Evolutionary conservation across 2,113 vertebrate genomes (phyloP), one percentile per base, ranked within the genome.

Genomic region (Lutjanus erythropterus): DNA sequence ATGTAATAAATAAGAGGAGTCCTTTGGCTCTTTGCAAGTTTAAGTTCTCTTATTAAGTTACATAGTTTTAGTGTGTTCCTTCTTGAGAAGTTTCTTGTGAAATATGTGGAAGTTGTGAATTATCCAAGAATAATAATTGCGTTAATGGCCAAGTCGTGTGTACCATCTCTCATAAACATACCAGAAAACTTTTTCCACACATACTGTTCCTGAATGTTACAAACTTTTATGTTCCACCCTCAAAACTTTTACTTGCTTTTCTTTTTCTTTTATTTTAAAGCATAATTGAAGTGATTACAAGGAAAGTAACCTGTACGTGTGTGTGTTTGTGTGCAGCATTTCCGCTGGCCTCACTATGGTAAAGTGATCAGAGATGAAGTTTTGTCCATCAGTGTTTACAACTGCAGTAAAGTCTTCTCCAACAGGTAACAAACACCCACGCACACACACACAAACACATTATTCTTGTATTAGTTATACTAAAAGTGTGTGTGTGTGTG

Each of bases 281-380:
- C 11, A 60, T 14, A n/a, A 59, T 35, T 37, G 0, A 14, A 23
- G 52, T 3, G 3, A 53, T 31, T 31, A 42, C 21, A 27, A 35
- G 6, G 5, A 15, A 65, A 35, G 25, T 55, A 35, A 46, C 41
- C 7, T 61, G 35, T 33, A 6, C 53, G 25, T 60, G 56, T 75
- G 15, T 67, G 50, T 69, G n/a, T 65, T 46, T 70, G 39, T 29
- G 1, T 11, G n/a, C 76, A 99, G 97, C 71, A 96, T 21, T 98
- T 98, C 69, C 83, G 78, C 11, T 99, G 98, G 97, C 97, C 97
- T 55, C 95, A 97, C 84, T 98, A 96, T 0, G 96, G 96, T 33
- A 96, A 96, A 83, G 86, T 93, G 0, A 52, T 93, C 62, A 67
- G 77, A 69, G 94, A 96, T 2, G 97, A 99, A 88, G 91, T 91